These are phyloP conservation scores for Cydia fagiglandana DNA, from an alignment of 1,140 invertebrate species.

Conservation along the genomic window DNA sequence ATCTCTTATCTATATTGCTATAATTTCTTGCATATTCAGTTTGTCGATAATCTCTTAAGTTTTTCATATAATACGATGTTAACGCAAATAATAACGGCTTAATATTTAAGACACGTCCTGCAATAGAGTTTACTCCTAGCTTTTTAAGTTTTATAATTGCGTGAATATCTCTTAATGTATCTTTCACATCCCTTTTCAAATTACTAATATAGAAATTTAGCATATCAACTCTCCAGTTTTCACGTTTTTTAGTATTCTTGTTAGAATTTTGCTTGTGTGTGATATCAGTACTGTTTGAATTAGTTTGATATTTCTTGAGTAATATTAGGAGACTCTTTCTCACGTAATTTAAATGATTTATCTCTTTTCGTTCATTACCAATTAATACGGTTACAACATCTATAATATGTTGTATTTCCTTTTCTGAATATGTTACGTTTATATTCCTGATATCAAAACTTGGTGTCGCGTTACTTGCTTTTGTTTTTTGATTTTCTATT, in stretches of 20 bases:
- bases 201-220: conserved; percentile 5
- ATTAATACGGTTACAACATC: conserved; percentile 45
- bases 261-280: background rate
- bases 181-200: background rate
- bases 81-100: background rate
- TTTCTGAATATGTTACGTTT: conserved; percentile 28
- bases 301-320: conserved; percentile 32
- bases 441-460: conserved; percentile 29
- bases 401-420: conserved; percentile 43
- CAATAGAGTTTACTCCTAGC: background rate
- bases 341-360: conserved; percentile 42
- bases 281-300: background rate
- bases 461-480: background rate
- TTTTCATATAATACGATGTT: background rate
- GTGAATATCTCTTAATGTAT: background rate
- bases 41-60: background rate
- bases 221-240: background rate
- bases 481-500: background rate
- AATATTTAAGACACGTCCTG: background rate
- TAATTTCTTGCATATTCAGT: background rate
- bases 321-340: conserved; percentile 41
- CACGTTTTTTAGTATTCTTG: background rate
- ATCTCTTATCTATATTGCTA: background rate
- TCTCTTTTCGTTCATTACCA: conserved; percentile 46
- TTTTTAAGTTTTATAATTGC: conserved; percentile 3